These are phyloP conservation scores for Corynorhinus townsendii DNA, from an alignment of 2,113 vertebrate species.

Conservation along the genomic window DNA sequence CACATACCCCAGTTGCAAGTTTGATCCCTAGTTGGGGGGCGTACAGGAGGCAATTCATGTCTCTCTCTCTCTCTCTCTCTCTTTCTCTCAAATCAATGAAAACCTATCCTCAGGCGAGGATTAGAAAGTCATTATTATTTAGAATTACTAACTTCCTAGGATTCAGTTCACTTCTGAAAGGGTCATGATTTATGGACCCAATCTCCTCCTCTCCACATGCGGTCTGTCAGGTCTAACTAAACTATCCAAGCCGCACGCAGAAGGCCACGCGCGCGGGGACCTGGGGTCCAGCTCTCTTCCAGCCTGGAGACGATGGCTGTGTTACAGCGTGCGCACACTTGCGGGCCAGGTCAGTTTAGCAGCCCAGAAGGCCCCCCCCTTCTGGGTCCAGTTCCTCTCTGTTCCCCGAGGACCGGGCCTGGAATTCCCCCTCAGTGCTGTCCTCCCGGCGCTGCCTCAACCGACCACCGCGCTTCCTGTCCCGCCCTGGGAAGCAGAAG, in stretches of 20 bases:
- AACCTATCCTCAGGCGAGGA: neutral
- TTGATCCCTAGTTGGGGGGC: neutral
- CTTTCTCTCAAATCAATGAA: neutral
- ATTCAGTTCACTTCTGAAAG: neutral
- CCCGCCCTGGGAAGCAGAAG: slow-evolving; percentile 49
- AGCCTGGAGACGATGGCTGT: neutral
- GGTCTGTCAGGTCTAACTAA: rapidly evolving
- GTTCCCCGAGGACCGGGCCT: slow-evolving; percentile 17
- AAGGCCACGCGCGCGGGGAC: neutral
- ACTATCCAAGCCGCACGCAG: neutral
- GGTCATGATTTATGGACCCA: neutral
- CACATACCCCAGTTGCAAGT: neutral
- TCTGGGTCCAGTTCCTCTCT: neutral
- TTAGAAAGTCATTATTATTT: neutral
- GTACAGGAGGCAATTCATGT: neutral
- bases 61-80: neutral
- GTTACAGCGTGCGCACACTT: neutral
- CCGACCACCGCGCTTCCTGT: slow-evolving; percentile 55
- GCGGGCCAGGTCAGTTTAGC: neutral
- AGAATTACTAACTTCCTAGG: neutral
- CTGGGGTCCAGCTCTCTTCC: neutral
- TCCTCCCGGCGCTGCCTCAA: neutral
- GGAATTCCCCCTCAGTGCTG: slow-evolving; percentile 27
- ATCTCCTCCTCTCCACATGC: neutral
- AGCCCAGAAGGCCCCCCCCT: neutral